phyloP scores from a whole-genome alignment of 2,113 vertebrate genomes.

The Misgurnus mizolepis region DNA sequence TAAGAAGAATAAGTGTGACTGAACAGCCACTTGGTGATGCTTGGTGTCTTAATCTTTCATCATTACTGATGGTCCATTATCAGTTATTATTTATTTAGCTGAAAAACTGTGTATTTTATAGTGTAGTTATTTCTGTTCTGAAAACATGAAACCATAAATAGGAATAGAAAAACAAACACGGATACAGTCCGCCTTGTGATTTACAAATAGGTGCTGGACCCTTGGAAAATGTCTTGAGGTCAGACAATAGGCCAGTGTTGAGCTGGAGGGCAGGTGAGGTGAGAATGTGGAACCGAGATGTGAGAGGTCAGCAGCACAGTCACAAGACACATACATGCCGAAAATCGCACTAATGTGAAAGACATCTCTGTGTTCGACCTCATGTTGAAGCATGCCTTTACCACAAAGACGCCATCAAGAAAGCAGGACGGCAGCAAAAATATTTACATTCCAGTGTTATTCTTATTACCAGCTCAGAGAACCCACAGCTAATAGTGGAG shows the following conservation, averaged over 20 bases:
- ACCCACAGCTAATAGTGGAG: not conserved
- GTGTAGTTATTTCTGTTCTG: not conserved
- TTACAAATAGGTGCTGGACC: not conserved
- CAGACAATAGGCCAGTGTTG: conserved; percentile 32
- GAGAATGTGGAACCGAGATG: conserved; percentile 34
- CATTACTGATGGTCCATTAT: too few species aligned
- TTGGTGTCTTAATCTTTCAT: too few species aligned
- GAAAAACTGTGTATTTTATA: not conserved
- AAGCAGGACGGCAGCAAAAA: conserved; percentile 13
- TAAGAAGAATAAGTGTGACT: not conserved
- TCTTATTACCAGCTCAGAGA: conserved; percentile 1
- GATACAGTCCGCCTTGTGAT: not conserved
- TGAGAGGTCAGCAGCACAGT: conserved; percentile 36
- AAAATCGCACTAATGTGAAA: conserved; percentile 40
- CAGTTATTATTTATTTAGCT: not conserved
- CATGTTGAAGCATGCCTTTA: conserved; percentile 29
- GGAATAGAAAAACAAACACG: not conserved
- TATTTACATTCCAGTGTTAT: conserved; percentile 27
- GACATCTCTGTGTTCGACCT: conserved; percentile 34
- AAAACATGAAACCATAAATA: not conserved
- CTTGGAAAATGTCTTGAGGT: conserved; percentile 11
- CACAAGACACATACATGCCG: conserved; percentile 23
- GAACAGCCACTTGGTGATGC: too few species aligned
- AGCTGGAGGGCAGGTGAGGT: conserved; percentile 4
- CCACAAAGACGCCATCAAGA: not conserved